These are phyloP conservation scores for Dascillus cervinus DNA, from an alignment of 2,888 invertebrate species.

Conservation along the genomic window DNA sequence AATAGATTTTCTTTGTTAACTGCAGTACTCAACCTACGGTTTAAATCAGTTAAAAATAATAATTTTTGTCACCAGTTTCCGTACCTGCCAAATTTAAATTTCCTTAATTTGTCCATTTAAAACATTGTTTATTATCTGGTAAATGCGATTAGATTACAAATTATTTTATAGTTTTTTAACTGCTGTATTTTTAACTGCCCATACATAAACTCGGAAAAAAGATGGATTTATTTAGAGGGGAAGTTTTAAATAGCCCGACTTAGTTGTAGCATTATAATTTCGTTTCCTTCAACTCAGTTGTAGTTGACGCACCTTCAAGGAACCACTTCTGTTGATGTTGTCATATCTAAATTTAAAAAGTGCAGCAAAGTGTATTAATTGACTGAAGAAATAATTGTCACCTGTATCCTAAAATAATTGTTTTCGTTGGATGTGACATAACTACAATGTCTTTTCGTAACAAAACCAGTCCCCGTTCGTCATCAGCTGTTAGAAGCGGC, in stretches of 20 bases:
- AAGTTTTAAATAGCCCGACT: slow-evolving; percentile 24
- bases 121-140: no score
- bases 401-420: no score
- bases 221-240: slow-evolving; percentile 22
- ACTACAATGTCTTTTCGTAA: slow-evolving; percentile 29
- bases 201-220: slow-evolving; percentile 20
- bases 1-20: no score
- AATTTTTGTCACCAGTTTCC: no score
- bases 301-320: neutral
- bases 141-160: no score
- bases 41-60: no score
- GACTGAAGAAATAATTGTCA: no score
- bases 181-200: slow-evolving; percentile 12
- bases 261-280: slow-evolving; percentile 16
- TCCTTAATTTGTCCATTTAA: no score
- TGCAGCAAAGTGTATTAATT: neutral
- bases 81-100: no score
- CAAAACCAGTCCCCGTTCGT: slow-evolving; percentile 35
- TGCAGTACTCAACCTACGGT: no score
- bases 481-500: slow-evolving; percentile 29
- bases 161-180: slow-evolving; percentile 20
- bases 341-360: no score
- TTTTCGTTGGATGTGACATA: no score
- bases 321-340: neutral
- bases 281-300: slow-evolving; percentile 10